Conservation (phyloP, 2,113 vertebrate species). For the Solenodon paradoxus region DNA sequence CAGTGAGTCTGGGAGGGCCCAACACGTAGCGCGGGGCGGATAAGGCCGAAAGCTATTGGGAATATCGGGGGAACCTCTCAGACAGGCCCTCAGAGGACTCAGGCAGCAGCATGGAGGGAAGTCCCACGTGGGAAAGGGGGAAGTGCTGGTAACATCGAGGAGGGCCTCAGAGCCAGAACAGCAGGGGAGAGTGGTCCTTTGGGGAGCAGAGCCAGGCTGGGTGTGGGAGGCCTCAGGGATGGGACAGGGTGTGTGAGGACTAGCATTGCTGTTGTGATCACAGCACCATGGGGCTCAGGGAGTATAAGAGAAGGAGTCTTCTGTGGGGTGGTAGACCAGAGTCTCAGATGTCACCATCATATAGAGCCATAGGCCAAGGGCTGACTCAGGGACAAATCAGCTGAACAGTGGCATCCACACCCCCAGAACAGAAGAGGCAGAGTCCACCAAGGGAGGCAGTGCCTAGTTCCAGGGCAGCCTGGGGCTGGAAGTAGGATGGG, state of each 20-base stretch:
- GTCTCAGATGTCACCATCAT: not conserved
- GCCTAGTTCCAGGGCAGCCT: not conserved
- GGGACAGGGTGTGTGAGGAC: not conserved
- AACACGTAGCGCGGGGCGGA: too few relatives aligned
- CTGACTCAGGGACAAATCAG: not conserved
- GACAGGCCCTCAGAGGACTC: not conserved
- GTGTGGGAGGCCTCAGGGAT: not conserved
- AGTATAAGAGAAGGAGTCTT: not conserved
- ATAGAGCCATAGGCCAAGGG: not conserved
- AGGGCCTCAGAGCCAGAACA: not conserved
- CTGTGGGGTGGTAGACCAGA: fast-evolving
- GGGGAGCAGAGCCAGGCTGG: not conserved
- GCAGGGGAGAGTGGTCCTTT: not conserved
- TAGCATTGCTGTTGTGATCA: not conserved
- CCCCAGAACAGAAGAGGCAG: not conserved
- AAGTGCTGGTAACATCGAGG: not conserved
- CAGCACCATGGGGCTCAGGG: not conserved
- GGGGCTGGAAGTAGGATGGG: not conserved
- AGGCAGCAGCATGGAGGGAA: not conserved
- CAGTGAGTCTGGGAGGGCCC: not conserved
- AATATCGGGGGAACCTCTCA: too few relatives aligned
- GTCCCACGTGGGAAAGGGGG: too few relatives aligned
- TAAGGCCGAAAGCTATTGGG: not conserved
- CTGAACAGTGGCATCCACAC: not conserved
- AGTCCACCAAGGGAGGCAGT: not conserved